Evolutionary conservation across 2,113 vertebrate species (phyloP), one percentile per base, ranked within the genome.

Genomic region (Scophthalmus maximus): DNA sequence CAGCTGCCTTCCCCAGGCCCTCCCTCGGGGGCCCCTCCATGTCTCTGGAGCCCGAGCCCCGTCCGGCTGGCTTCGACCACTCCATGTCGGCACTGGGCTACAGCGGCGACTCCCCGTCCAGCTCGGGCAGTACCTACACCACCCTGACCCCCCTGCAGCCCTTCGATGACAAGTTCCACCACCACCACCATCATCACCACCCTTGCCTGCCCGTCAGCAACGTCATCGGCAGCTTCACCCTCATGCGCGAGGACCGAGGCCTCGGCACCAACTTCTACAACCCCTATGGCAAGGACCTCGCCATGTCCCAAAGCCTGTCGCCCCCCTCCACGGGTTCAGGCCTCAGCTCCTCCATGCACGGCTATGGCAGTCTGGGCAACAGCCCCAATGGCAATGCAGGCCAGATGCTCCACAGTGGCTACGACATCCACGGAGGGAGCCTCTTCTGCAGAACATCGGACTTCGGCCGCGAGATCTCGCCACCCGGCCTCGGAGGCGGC

Each of bases 221-320:
- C 2, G 94, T 95, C 49, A 94, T 95, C 2, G 94, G 94, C 56
- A 95, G 94, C 90, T 95, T 95, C 81, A 94, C 94, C 26, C 93
- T 95, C 34, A 94, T 95, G 94, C 91, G 94, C 0, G 94, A 95
- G 46, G 94, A 95, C 55, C 76, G 94, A 27, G 90, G 92, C 56
- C 90, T 95, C 34, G 74, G 90, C n/a, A 76, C 92, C 50, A 94
- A 94, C 79, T 95, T 95, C 88, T 95, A 95, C 84, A 93, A 92
- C 86, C 92, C 94, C 0, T 95, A 95, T 17, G 89, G 90, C 79
- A 95, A 95, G 68, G 95, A 95, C 22, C 86, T 95, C 66, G 90
- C 91, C 59, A 93, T 95, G 92, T 49, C 92, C 66, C 95, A 94
- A 23, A 90, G 87, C 44, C 89, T 95, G 68, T 91, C 94, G 0